A percentile compares a stretch with the other conserved stretches of the same genome.
Evolutionary conservation across 1,140 invertebrate species (phyloP).

Genomic region (Rhynchophorus ferrugineus): DNA sequence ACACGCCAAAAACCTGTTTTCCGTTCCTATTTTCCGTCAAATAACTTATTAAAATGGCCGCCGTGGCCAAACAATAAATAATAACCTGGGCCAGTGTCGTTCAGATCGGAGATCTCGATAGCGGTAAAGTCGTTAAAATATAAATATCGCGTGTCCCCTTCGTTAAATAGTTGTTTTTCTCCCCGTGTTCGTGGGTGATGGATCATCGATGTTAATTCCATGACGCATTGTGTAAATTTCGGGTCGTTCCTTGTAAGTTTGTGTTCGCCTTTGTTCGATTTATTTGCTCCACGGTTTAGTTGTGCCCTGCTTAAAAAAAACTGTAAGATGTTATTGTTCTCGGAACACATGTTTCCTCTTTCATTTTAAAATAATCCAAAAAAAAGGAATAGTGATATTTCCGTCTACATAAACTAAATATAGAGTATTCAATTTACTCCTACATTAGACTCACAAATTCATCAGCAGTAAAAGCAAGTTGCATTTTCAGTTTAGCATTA

Average conservation of each 20-base stretch:
- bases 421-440: no score
- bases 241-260: not conserved
- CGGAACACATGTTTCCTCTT: no score
- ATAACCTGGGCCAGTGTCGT: not conserved
- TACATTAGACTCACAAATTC: no score
- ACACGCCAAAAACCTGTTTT: not conserved
- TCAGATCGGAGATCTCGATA: not conserved
- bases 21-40: not conserved
- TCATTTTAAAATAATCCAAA: no score
- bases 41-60: not conserved
- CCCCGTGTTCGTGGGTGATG: not conserved
- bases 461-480: no score
- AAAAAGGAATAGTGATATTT: no score
- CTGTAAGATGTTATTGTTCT: no score
- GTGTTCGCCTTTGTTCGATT: not conserved
- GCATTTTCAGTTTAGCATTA: no score
- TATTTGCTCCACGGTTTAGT: slow-evolving; percentile 11
- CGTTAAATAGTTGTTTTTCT: not conserved
- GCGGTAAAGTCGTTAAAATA: not conserved
- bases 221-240: not conserved
- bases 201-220: not conserved
- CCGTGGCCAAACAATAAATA: not conserved
- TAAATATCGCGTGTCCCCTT: not conserved
- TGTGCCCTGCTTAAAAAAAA: no score
- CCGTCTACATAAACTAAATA: no score